Base-by-base conservation (phyloP, 2,888 invertebrate genomes). In the Melieria picta region DNA sequence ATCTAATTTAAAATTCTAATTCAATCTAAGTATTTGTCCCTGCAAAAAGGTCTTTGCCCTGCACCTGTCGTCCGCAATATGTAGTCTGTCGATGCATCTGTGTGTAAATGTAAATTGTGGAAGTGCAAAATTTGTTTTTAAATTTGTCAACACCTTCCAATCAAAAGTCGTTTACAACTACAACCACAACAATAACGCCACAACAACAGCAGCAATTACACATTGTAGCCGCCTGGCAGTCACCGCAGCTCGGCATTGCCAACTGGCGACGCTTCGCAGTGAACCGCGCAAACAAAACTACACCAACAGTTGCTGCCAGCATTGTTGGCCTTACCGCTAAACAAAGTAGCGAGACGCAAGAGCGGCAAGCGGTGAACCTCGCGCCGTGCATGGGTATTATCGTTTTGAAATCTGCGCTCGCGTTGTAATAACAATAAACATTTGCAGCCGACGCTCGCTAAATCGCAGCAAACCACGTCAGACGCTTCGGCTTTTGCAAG, bases 111-210 rank as follows among this genome's bases (percentile, higher is more conserved):
- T 30, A 30, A 30, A 30, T 30, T 30, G 30, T 58, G 43, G 16
- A 58, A 67, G 50, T 60, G 7, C 16, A 7, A 70, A 70, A 70
- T 70, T 69, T 72, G 65, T 65, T 64, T 72, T 65, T 60, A 65
- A 73, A 70, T 64, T 71, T 67, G 58, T 64, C 61, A 71, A 67
- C 71, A 61, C 71, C 69, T 71, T 69, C 66, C 62, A 68, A 74
- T 71, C 71, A 71, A 73, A 52, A 58, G 58, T 3, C 60, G 45
- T 43, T 69, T 69, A 62, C 55, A 66, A 52, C 52, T 7, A 56
- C 47, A 47, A 45, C n/a, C 16, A 63, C 13, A 48, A 48, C 52
- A 72, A 72, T 45, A 72, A 67, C 30, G 30, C 42, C 43, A 7
- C 45, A 47, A 47, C 16, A 16, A 64, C 64, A 72, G 42, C 62